A percentile compares a stretch with the other conserved stretches of the same genome.
phyloP scores from a whole-genome alignment of 2,888 invertebrate species.

The Yponomeuta malinellus region DNA sequence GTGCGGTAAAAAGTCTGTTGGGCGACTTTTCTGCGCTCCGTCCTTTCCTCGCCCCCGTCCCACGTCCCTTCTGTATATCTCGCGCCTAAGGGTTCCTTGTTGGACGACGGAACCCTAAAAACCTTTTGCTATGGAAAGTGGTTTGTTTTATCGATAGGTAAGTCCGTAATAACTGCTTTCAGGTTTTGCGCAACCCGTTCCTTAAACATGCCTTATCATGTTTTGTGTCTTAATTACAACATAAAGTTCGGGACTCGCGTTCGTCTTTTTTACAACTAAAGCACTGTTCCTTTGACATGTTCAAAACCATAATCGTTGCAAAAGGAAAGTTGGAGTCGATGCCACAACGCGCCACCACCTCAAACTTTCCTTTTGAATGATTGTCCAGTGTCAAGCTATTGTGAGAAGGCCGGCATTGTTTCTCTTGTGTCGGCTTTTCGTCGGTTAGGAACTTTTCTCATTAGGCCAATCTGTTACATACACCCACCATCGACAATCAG shows the following conservation, averaged over 20 bases:
- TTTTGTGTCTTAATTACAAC: no score
- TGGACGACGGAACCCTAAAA: no score
- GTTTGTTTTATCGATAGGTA: no score
- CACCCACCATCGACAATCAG: constrained; percentile 12
- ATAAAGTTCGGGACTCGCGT: neutral
- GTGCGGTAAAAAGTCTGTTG: no score
- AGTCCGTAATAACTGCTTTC: no score
- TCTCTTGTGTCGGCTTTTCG: constrained; percentile 22
- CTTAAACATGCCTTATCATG: no score
- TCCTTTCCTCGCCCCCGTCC: no score
- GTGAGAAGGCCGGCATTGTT: constrained; percentile 49
- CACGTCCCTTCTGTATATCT: no score
- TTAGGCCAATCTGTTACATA: constrained; percentile 16
- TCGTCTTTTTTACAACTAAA: neutral
- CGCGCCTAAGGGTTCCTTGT: no score
- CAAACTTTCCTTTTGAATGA: constrained; percentile 45
- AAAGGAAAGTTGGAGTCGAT: constrained; percentile 45
- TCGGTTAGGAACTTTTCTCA: constrained; percentile 13
- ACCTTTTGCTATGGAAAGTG: no score
- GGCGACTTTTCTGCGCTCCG: no score
- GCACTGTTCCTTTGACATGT: constrained; percentile 7
- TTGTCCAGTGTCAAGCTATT: constrained; percentile 65
- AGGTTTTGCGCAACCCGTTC: no score
- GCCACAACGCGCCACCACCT: constrained; percentile 35
- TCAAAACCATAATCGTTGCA: constrained; percentile 19